Evolutionary conservation across 2,888 invertebrate species (phyloP), one percentile per base, ranked within the genome.

Genomic region (Oegoconia quadripuncta): DNA sequence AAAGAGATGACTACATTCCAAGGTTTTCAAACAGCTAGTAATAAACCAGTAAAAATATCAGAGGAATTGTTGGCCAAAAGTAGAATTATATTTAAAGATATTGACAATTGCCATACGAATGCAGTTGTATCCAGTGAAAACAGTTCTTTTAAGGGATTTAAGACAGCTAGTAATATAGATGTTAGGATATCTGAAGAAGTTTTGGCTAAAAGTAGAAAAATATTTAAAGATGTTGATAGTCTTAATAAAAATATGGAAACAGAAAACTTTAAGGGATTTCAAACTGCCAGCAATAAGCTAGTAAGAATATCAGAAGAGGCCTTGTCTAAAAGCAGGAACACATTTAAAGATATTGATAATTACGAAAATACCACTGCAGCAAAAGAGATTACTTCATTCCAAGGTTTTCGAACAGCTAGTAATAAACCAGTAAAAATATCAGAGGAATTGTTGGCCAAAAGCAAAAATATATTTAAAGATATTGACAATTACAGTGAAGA

Each of bases 61-160:
- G 52, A 70, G 44, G 49, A 69, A 39, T 55, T 68, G 9, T 46
- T 79, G 13, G 39, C 59, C 18, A 69, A 67, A 54, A 72, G 68
- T 11, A 65, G 51, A 39, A 59, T 55, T 14, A 27, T 61, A 16
- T 59, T 69, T 37, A 28, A 55, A 48, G 55, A 64, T 37, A 44
- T 56, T n/a, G n/a, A n/a, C n/a, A n/a, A n/a, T n/a, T n/a, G n/a
- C n/a, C n/a, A n/a, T n/a, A n/a, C n/a, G n/a, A n/a, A n/a, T n/a
- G n/a, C n/a, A n/a, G n/a, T n/a, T n/a, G n/a, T n/a, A n/a, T n/a
- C n/a, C n/a, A n/a, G n/a, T n/a, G n/a, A n/a, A n/a, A n/a, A n/a
- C n/a, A n/a, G n/a, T n/a, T n/a, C n/a, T n/a, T 50, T 53, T 34
- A 32, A 38, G 39, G 55, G 64, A 6, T 70, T 70, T 44, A 42